phyloP scores from a whole-genome alignment of 2,888 invertebrate genomes.

The Thereva nobilitata region DNA sequence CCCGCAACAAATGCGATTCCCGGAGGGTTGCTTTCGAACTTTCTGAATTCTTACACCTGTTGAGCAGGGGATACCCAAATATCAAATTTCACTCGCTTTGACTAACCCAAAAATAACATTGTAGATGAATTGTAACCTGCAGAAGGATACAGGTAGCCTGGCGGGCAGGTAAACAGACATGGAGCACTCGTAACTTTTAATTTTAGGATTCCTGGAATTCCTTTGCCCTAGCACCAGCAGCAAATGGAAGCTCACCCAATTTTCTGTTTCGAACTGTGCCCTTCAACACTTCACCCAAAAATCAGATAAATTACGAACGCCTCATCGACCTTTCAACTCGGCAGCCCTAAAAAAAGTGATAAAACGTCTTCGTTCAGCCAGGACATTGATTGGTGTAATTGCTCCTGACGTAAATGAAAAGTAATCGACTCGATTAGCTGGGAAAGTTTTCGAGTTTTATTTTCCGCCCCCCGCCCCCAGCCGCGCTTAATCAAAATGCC shows the following conservation, averaged over 20 bases:
- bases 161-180: slow-evolving; percentile 13
- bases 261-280: background rate
- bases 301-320: slow-evolving; percentile 18
- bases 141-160: too few species aligned
- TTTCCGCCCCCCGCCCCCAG: background rate
- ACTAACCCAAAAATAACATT: too few species aligned
- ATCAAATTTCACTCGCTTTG: too few species aligned
- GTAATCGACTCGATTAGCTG: slow-evolving; percentile 33
- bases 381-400: slow-evolving; percentile 35
- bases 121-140: too few species aligned
- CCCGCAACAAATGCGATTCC: too few species aligned
- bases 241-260: slow-evolving; percentile 16
- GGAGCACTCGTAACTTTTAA: slow-evolving; percentile 5
- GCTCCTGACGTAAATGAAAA: slow-evolving; percentile 28
- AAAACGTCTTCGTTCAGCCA: slow-evolving; percentile 4
- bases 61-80: too few species aligned
- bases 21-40: too few species aligned
- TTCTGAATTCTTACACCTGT: too few species aligned
- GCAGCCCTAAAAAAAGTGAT: background rate
- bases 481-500: slow-evolving; percentile 24
- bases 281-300: background rate
- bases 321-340: background rate
- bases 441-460: slow-evolving; percentile 15
- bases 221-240: background rate
- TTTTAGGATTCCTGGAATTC: slow-evolving; percentile 27